Percentiles rank a stretch among this genome's conserved stretches.
These are phyloP conservation scores for Thaumetopoea pityocampa DNA, from an alignment of 1,140 invertebrate genomes.

Conservation along the genomic window DNA sequence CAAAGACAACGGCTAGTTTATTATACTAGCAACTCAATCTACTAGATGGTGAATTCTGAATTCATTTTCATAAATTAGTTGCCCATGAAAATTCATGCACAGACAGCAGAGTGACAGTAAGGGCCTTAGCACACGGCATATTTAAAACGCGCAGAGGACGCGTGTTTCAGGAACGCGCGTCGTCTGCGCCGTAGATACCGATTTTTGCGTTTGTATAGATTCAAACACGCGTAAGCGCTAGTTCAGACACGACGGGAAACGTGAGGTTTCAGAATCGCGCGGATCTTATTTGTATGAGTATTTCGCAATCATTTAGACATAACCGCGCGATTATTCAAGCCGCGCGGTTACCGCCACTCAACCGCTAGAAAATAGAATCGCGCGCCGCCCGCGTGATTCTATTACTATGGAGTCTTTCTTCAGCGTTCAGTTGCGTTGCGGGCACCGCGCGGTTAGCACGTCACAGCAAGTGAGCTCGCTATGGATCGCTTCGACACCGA, in stretches of 20 bases:
- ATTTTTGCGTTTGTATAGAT: too few relatives aligned
- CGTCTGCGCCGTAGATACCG: too few relatives aligned
- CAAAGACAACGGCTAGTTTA: too few relatives aligned
- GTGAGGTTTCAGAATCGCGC: conserved; percentile 9
- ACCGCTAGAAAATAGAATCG: conserved; percentile 13
- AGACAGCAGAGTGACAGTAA: too few relatives aligned
- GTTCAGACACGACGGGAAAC: conserved; percentile 5
- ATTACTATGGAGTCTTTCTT: conserved; percentile 5
- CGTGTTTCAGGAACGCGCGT: too few relatives aligned
- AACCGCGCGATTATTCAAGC: conserved; percentile 10
- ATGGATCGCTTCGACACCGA: conserved; percentile 29
- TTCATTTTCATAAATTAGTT: too few relatives aligned
- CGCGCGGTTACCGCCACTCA: conserved; percentile 12
- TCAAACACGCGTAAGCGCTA: too few relatives aligned
- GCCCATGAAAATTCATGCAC: too few relatives aligned
- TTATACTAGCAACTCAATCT: too few relatives aligned
- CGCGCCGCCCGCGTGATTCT: background rate
- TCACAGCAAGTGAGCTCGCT: conserved; percentile 14
- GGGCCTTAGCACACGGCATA: too few relatives aligned
- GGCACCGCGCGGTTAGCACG: conserved; percentile 16
- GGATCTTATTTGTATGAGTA: conserved; percentile 7
- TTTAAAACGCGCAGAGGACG: too few relatives aligned
- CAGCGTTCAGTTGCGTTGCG: conserved; percentile 20
- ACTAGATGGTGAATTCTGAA: too few relatives aligned
- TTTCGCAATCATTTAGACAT: conserved; percentile 15